Percentiles rank a stretch among this genome's conserved stretches.
phyloP scores from a whole-genome alignment of 1,140 invertebrate genomes.

The Heliconius nattereri region DNA sequence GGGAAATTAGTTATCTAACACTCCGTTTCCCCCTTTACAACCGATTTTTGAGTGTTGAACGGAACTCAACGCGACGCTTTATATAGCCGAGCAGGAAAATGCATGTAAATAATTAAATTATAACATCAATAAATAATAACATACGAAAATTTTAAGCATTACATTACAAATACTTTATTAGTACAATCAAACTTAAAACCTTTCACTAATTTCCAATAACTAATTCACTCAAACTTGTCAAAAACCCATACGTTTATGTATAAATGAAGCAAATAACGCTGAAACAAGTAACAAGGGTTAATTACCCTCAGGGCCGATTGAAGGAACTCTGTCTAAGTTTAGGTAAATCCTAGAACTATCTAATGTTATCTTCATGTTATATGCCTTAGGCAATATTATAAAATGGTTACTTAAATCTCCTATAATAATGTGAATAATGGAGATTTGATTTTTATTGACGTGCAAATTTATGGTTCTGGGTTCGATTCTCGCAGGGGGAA shows the following conservation, averaged over 20 bases:
- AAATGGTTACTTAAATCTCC: not conserved
- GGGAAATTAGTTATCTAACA: too few relatives aligned
- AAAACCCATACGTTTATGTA: not conserved
- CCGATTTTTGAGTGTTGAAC: too few relatives aligned
- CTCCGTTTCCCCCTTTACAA: too few relatives aligned
- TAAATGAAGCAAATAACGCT: not conserved
- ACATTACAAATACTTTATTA: not conserved
- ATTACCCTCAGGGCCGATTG: not conserved
- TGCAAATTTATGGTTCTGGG: too few relatives aligned
- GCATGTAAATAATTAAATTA: too few relatives aligned
- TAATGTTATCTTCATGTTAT: slow-evolving; percentile 14
- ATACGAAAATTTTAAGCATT: too few relatives aligned
- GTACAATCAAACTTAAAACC: not conserved
- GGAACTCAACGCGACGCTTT: too few relatives aligned
- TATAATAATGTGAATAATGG: too few relatives aligned
- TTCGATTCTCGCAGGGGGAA: too few relatives aligned
- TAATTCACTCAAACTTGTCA: not conserved
- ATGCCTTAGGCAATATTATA: not conserved
- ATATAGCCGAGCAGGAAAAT: too few relatives aligned
- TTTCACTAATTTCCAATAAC: not conserved
- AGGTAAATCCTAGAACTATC: not conserved
- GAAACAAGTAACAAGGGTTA: slow-evolving; percentile 8
- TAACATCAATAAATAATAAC: too few relatives aligned
- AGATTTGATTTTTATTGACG: too few relatives aligned
- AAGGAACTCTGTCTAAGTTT: not conserved